Evolutionary conservation across 2,113 vertebrate species (phyloP).

Genomic region (Morone saxatilis): DNA sequence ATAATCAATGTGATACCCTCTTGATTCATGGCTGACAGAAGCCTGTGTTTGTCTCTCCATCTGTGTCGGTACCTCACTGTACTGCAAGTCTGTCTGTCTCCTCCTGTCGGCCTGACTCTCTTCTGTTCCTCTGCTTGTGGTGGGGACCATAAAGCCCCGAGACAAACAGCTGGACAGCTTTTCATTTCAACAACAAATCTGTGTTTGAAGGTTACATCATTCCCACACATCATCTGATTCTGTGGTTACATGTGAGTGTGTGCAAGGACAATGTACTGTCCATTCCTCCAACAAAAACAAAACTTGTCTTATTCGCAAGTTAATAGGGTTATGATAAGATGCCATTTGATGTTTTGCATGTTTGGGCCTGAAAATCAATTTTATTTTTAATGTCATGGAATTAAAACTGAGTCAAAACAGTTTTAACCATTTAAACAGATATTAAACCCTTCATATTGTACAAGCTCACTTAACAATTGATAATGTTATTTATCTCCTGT

Average conservation of each 20-base stretch:
- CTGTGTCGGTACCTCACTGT: too few relatives aligned
- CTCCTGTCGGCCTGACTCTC: not conserved
- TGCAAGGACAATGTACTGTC: not conserved
- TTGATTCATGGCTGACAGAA: not conserved
- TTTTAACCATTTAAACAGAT: not conserved
- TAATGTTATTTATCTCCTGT: not conserved
- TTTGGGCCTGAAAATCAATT: not conserved
- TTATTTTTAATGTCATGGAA: not conserved
- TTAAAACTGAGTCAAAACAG: too few relatives aligned
- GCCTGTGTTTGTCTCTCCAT: not conserved
- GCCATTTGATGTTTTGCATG: not conserved
- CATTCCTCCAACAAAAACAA: not conserved
- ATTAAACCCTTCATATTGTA: not conserved
- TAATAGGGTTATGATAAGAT: not conserved
- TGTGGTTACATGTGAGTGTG: slow-evolving; percentile 28
- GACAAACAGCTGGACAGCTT: slow-evolving; percentile 62
- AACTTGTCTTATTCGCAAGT: not conserved
- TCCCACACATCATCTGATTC: slow-evolving; percentile 64
- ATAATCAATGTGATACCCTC: not conserved
- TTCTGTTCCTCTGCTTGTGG: not conserved
- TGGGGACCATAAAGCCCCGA: slow-evolving; percentile 19
- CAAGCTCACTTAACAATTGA: too few relatives aligned
- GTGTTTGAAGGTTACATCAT: slow-evolving; percentile 61
- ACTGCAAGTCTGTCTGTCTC: not conserved
- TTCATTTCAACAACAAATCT: slow-evolving; percentile 45